These are phyloP conservation scores for Drosophila bunnanda DNA, from an alignment of 2,888 invertebrate genomes.

Conservation along the genomic window DNA sequence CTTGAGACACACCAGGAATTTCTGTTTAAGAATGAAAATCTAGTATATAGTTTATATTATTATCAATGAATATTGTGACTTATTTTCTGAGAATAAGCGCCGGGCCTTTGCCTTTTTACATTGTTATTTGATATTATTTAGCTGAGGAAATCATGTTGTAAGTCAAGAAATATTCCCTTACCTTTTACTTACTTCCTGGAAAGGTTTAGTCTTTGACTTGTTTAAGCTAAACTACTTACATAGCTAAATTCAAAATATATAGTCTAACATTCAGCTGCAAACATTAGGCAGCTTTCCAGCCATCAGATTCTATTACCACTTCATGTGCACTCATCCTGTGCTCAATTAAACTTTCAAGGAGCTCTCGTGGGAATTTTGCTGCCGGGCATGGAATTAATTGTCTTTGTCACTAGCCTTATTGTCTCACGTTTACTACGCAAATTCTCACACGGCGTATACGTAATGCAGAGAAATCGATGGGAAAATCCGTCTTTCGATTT, in stretches of 20 bases:
- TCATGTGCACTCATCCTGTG: slow-evolving; percentile 1
- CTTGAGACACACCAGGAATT: slow-evolving; percentile 27
- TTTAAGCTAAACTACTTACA: neutral
- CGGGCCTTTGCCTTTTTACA: neutral
- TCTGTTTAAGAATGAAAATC: neutral
- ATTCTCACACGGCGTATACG: slow-evolving; percentile 28
- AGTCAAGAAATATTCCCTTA: no score
- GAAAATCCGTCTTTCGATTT: slow-evolving; percentile 53
- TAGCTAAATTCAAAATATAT: no score
- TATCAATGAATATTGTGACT: slow-evolving; percentile 3
- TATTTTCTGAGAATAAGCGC: neutral
- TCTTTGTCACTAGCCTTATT: slow-evolving; percentile 10
- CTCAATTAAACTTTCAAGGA: slow-evolving; percentile 18
- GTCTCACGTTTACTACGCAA: neutral
- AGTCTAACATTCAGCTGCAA: neutral
- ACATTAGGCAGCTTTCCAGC: neutral
- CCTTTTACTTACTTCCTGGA: no score
- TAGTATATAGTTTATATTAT: slow-evolving; percentile 14
- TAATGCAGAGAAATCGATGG: neutral
- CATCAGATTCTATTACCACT: neutral
- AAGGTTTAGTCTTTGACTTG: neutral
- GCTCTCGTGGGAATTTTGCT: neutral
- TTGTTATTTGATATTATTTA: neutral
- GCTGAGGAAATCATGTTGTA: neutral
- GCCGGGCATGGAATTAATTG: slow-evolving; percentile 3